Evolutionary conservation across 2,113 vertebrate species (phyloP).

Genomic region (Neodon shergylaensis): DNA sequence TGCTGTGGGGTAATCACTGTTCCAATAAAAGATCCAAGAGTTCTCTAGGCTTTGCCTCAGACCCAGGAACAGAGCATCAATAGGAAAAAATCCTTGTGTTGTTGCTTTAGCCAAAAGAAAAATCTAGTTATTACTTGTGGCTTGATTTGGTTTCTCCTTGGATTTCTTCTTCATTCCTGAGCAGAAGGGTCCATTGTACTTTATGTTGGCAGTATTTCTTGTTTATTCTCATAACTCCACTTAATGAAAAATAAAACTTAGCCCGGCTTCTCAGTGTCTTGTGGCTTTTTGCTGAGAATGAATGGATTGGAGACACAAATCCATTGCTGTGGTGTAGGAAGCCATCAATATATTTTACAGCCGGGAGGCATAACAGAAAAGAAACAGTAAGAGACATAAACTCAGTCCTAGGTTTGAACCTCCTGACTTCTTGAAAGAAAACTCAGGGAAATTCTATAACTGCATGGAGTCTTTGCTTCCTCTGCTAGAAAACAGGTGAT

Average conservation of each 20-base stretch:
- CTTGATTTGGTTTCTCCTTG: slow-evolving; percentile 62
- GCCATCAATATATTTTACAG: slow-evolving; percentile 55
- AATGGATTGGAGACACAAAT: slow-evolving; percentile 56
- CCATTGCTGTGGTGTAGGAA: not conserved
- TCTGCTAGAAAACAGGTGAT: not conserved
- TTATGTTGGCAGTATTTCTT: slow-evolving; percentile 69
- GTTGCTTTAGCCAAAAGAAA: slow-evolving; percentile 56
- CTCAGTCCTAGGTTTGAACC: slow-evolving; percentile 3
- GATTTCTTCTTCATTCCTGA: slow-evolving; percentile 65
- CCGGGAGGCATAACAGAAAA: slow-evolving; percentile 14
- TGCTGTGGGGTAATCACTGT: slow-evolving; percentile 34
- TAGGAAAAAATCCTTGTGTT: slow-evolving; percentile 50
- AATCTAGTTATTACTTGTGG: slow-evolving; percentile 63
- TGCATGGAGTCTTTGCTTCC: not conserved
- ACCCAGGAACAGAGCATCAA: not conserved
- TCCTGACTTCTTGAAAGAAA: slow-evolving; percentile 27
- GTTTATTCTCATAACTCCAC: slow-evolving; percentile 61
- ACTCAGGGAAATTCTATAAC: slow-evolving; percentile 24
- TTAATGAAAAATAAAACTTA: slow-evolving; percentile 64
- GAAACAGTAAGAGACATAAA: slow-evolving; percentile 24
- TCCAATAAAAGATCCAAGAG: slow-evolving; percentile 63
- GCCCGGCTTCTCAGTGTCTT: not conserved
- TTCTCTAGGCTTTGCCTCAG: slow-evolving; percentile 63
- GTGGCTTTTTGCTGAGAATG: slow-evolving; percentile 32
- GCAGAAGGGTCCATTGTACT: slow-evolving; percentile 51